Evolutionary conservation across 2,888 invertebrate species (phyloP), one percentile per base, ranked within the genome.

Genomic region (Orchesellides sinensis): DNA sequence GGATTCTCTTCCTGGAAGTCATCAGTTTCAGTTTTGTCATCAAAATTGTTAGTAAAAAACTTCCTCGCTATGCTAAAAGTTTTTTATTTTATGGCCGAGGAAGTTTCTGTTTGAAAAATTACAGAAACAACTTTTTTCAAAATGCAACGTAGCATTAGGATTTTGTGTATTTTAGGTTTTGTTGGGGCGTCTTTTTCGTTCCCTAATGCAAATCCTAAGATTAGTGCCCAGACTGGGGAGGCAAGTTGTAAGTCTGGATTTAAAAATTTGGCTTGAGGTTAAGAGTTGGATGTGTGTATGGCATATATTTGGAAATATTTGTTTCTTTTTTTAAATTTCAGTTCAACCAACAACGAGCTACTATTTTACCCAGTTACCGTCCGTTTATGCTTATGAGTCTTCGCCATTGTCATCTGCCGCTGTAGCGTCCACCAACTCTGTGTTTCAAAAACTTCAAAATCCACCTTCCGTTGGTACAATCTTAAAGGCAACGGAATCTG

Each of bases 21-120:
- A 72, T 72, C 72, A 72, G 59, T 72, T 45, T 45, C 61, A 61
- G 25, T 72, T 72, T 54, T n/a, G 52, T 49, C 49, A n/a, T 19
- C n/a, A 32, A 19, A 8, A 17, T n/a, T 23, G 29, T 27, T 29
- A 4, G 47, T 66, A 21, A 23, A 5, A 14, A 23, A 54, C 54
- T 52, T 52, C 25, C 54, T 54, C 25, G 23, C 23, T 54, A 23
- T 14, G 19, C 21, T 32, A 23, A 21, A 3, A 23, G 29, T 12
- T 45, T 12, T 6, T 12, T 56, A 14, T 8, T 12, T 35, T 49
- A 12, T 12, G 25, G 29, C 54, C 35, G 21, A 35, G 6, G 19
- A 45, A 49, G 8, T 2, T 69, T 32, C 2, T 29, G 27, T 27
- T 47, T 5, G 29, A 40, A 66, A 66, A 25, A 59, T 2, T 59